A percentile compares a stretch with the other conserved stretches of the same genome.
Evolutionary conservation across 2,113 vertebrate genomes (phyloP).

Genomic region (Todiramphus chloris): DNA sequence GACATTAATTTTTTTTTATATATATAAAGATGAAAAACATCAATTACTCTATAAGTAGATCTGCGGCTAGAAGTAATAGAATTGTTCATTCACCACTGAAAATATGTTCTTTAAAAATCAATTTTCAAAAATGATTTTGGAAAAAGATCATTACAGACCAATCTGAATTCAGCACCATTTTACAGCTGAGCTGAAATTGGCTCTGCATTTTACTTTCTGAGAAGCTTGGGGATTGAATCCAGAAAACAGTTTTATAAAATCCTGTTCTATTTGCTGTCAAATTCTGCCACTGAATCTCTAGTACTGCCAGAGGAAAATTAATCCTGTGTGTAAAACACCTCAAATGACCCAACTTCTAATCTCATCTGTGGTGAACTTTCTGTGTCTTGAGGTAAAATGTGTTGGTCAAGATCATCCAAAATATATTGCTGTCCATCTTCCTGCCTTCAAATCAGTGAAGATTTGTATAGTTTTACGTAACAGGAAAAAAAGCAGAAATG

Average conservation of each 20-base stretch:
- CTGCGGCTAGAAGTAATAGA: background rate
- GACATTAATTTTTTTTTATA: background rate
- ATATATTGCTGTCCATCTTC: background rate
- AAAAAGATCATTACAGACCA: background rate
- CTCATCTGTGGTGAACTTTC: background rate
- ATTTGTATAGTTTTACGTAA: background rate
- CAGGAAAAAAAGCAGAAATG: background rate
- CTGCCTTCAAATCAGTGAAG: background rate
- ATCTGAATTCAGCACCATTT: background rate
- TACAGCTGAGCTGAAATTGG: background rate
- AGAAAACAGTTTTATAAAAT: constrained; percentile 9
- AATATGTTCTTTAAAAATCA: background rate
- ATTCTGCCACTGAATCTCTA: background rate
- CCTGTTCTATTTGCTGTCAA: background rate
- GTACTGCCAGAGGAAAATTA: background rate
- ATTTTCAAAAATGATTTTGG: background rate
- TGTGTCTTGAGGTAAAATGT: background rate
- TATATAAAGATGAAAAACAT: background rate
- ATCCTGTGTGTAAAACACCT: background rate
- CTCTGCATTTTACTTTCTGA: background rate
- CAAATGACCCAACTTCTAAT: background rate
- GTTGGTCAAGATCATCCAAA: background rate
- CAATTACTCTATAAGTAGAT: background rate
- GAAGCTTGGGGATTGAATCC: background rate
- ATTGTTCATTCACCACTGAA: background rate